Percentiles rank a stretch among this genome's conserved stretches.
Conservation (phyloP, 2,113 vertebrate species). For the Pyrgilauda ruficollis region DNA sequence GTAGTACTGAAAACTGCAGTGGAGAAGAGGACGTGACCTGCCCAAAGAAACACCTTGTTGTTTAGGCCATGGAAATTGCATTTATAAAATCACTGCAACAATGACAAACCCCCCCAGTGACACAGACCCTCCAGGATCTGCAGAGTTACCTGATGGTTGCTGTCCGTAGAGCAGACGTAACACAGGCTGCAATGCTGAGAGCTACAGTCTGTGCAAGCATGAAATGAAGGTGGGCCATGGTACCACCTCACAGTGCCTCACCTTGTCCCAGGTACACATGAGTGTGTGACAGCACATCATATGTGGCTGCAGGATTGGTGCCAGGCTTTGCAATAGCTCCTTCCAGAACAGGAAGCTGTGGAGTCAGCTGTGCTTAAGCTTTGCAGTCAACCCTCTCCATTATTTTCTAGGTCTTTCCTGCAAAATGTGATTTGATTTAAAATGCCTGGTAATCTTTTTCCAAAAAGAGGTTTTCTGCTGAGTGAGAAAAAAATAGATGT, state of each 20-base stretch:
- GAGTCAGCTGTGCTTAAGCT: rapidly evolving
- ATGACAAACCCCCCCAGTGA: rapidly evolving
- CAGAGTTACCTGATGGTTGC: neutral
- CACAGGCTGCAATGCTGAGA: neutral
- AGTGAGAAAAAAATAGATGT: neutral
- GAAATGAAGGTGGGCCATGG: neutral
- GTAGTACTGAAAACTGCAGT: neutral
- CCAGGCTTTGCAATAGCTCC: neutral
- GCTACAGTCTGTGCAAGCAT: neutral
- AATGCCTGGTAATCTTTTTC: neutral
- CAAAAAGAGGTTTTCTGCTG: neutral
- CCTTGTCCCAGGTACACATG: neutral
- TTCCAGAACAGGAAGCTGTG: neutral
- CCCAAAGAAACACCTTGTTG: neutral
- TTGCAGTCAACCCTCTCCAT: neutral
- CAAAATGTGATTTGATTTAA: neutral
- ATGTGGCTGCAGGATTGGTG: neutral
- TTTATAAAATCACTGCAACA: neutral
- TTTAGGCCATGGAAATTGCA: neutral
- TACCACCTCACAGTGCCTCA: neutral
- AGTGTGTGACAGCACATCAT: too few species aligned
- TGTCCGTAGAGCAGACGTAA: neutral
- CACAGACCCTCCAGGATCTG: neutral
- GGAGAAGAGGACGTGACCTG: neutral
- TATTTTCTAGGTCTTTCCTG: neutral